Base-by-base conservation (phyloP, 2,888 invertebrate species). In the Eilema depressum region DNA sequence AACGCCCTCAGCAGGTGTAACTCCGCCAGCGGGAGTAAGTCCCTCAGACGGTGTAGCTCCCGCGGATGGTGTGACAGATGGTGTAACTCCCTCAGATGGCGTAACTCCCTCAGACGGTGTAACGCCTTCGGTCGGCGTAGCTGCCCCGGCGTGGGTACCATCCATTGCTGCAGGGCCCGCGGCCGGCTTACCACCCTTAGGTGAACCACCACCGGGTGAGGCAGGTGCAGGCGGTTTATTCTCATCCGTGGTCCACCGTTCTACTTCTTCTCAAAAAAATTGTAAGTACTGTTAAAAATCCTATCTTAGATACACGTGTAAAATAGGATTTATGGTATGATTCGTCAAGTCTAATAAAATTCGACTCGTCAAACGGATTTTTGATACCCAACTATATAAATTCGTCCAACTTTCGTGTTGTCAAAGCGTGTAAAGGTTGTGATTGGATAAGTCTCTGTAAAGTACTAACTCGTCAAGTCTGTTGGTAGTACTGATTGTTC, bases 251-350 rank as follows among this genome's bases (percentile, higher is more conserved):
- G 76, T 73, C 75, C 85, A 87, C 77, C 76, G 83, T 83, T 89
- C 86, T 80, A 94, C 92, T 86, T 94, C 93, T 94, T 89, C 86
- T 86, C 86, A 80, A 57, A 80, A 83, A 72, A 63, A 63, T n/a
- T 26, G 57, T 10, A 33, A 37, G 33, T 33, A 37, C 5, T 61
- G 77, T 77, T 78, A 53, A 67, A 23, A n/a, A 59, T 28, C 78
- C 78, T 81, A 88, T 83, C 82, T 83, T 74, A 41, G 5, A 37
- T 41, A 12, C 7, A 30, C 12, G 33, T 23, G 23, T 23, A 33
- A 33, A 62, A 33, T 23, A 23, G 5, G 30, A 28, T 28, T 3
- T 28, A 28, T 3, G 33, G 33, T 33, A 33, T 33, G 33, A 33
- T 33, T 33, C 8, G 10, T 33, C 10, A 33, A 33, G 33, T 33